Evolutionary conservation across 2,888 invertebrate genomes (phyloP).

Genomic region (Cephus pulcher): DNA sequence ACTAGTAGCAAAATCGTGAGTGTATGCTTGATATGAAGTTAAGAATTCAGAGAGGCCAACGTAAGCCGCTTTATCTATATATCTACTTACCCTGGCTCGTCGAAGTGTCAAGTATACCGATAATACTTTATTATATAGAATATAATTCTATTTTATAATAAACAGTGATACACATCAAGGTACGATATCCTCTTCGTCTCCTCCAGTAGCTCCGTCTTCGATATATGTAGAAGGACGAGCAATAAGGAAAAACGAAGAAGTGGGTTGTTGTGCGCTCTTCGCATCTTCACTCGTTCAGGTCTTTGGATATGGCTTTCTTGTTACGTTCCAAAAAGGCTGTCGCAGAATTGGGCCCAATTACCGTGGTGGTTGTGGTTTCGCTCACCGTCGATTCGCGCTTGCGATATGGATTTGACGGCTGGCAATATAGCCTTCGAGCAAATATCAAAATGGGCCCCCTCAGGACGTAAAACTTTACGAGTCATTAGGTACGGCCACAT

Average conservation of each 20-base stretch:
- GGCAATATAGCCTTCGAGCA: conserved; percentile 76
- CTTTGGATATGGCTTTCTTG: conserved; percentile 54
- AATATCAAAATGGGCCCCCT: not conserved
- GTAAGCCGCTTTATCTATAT: not conserved
- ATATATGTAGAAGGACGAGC: not conserved
- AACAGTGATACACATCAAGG: conserved; percentile 15
- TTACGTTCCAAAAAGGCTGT: conserved; percentile 56
- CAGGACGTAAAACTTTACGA: not conserved
- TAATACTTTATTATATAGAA: conserved; percentile 10
- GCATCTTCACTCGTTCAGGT: conserved; percentile 35
- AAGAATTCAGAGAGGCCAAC: not conserved
- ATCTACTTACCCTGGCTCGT: conserved; percentile 1
- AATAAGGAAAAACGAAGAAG: not conserved
- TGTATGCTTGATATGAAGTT: not conserved
- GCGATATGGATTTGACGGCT: conserved; percentile 73
- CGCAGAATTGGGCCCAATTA: conserved; percentile 62
- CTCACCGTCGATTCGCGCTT: conserved; percentile 85
- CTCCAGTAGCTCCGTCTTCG: not conserved
- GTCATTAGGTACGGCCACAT: not conserved
- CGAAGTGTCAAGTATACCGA: not conserved
- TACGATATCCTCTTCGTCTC: conserved; percentile 1
- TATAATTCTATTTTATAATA: conserved; percentile 10
- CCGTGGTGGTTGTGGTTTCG: conserved; percentile 83
- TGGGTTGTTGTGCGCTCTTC: not conserved
- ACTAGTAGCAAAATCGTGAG: not conserved